Base-by-base conservation (phyloP, 1,140 invertebrate genomes). In the Latrodectus geometricus region DNA sequence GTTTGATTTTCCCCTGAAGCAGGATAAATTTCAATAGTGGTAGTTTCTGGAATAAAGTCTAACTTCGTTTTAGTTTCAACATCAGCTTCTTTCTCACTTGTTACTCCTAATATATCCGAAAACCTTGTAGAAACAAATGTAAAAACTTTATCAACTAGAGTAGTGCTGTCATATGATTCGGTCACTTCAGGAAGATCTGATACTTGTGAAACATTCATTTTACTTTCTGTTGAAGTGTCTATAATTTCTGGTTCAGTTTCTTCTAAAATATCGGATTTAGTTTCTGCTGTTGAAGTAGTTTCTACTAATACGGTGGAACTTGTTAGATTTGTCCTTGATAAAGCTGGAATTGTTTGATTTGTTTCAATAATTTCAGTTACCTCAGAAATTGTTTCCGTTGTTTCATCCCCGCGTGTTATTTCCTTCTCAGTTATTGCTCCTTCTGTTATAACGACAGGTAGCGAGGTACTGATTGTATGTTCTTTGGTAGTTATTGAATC, bases 341-440 rank as follows among this genome's bases (percentile, higher is more conserved):
- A 49, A 65, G 52, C 74, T 11, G 9, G 12, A 20, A 83, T 52
- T 20, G 72, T 83, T 48, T 65, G 52, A 20, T 83, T 83, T 49
- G 15, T 74, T 74, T 56, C 12, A 74, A 74, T 50, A 15, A 35
- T 83, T 74, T 83, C 70, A 14, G 80, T 83, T 49, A 83, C 54
- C 9, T 48, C 85, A 23, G 83, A 83, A 17, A 73, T 78, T 35
- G 86, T 52, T 79, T 69, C 87, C 50, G 88, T 68, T 66, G 88
- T 85, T 68, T 69, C 66, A 69, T 84, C 86, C 68, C 81, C 87
- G 61, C n/a, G 61, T 15, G 17, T 76, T 23, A 52, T 14, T 54
- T 56, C 17, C 23, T 72, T 52, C 70, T 77, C 66, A 9, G 15
- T 65, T 20, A 88, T 87, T 61, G 83, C 88, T 82, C 88, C 89